Conservation (phyloP, 2,888 invertebrate species). For the Aphelenchoides bicaudatus region DNA sequence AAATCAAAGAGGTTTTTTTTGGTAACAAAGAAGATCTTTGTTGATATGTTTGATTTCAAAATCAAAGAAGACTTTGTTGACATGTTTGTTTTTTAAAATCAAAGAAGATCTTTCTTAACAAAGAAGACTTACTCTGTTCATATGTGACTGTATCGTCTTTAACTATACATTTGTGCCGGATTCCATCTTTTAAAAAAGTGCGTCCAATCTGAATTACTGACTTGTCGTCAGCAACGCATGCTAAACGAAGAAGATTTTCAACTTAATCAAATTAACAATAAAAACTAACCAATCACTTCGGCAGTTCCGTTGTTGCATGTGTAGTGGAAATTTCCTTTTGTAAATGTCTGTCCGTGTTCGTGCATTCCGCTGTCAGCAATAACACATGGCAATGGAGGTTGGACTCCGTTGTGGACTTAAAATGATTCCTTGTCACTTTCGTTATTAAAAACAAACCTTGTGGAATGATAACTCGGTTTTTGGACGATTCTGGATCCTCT, state of each 20-base stretch:
- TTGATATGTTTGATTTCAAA: constrained; percentile 11
- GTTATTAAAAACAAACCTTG: constrained; percentile 34
- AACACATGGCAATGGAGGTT: constrained; percentile 54
- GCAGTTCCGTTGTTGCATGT: constrained; percentile 57
- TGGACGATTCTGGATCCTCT: constrained; percentile 46
- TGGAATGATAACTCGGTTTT: constrained; percentile 51
- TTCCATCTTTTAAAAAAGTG: constrained; percentile 49
- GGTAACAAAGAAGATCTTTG: not conserved
- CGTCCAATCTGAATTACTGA: constrained; percentile 55
- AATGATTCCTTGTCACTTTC: too few species aligned
- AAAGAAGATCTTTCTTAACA: too few species aligned
- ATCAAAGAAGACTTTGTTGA: too few species aligned
- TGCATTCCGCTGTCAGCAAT: constrained; percentile 50
- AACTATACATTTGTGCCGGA: constrained; percentile 51
- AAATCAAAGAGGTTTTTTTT: too few species aligned
- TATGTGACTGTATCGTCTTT: constrained; percentile 55
- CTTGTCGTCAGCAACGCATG: constrained; percentile 55
- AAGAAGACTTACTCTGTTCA: constrained; percentile 57
- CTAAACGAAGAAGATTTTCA: constrained; percentile 31
- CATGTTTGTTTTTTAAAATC: too few species aligned
- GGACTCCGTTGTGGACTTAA: constrained; percentile 40
- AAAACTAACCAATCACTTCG: constrained; percentile 54
- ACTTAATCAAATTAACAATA: not conserved
- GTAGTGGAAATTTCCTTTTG: constrained; percentile 58
- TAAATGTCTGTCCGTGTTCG: constrained; percentile 57